Percentiles rank a stretch among this genome's conserved stretches.
Conservation (phyloP, 2,113 vertebrate species). For the Alligator sinensis region DNA sequence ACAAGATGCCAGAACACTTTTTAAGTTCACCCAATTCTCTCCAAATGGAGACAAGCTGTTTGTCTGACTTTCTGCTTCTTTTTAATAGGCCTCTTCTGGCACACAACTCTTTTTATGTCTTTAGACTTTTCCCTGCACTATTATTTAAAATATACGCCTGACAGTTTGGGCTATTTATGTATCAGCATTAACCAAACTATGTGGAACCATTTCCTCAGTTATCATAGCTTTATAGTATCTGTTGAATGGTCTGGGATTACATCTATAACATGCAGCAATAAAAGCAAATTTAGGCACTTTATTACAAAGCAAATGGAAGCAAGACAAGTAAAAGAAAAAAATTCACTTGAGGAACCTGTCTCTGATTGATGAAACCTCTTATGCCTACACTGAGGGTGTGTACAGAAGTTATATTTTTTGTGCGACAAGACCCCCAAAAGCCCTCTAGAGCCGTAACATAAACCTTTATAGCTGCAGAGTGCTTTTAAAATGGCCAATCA, state of each 20-base stretch:
- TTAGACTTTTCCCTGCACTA: not conserved
- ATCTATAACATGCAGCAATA: not conserved
- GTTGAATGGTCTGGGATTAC: not conserved
- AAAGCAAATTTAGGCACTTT: not conserved
- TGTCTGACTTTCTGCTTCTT: not conserved
- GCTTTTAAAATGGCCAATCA: too few relatives aligned
- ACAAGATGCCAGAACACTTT: conserved; percentile 1
- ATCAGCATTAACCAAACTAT: not conserved
- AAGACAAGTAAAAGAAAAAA: not conserved
- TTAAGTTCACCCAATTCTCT: not conserved
- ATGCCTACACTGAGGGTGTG: not conserved
- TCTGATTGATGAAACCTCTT: not conserved
- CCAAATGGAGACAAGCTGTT: not conserved
- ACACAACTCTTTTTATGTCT: not conserved
- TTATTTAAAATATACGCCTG: not conserved
- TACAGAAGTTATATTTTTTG: too few relatives aligned
- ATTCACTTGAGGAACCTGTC: not conserved
- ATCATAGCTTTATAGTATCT: not conserved
- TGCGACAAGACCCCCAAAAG: too few relatives aligned
- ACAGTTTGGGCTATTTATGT: not conserved
- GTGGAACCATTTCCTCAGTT: not conserved
- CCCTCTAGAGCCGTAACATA: too few relatives aligned
- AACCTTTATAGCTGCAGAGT: too few relatives aligned
- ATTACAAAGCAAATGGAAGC: not conserved
- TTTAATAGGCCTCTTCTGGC: not conserved